Percentiles rank a stretch among this genome's conserved stretches.
phyloP scores from a whole-genome alignment of 1,140 invertebrate genomes.

The Tetragonula clypearis region DNA sequence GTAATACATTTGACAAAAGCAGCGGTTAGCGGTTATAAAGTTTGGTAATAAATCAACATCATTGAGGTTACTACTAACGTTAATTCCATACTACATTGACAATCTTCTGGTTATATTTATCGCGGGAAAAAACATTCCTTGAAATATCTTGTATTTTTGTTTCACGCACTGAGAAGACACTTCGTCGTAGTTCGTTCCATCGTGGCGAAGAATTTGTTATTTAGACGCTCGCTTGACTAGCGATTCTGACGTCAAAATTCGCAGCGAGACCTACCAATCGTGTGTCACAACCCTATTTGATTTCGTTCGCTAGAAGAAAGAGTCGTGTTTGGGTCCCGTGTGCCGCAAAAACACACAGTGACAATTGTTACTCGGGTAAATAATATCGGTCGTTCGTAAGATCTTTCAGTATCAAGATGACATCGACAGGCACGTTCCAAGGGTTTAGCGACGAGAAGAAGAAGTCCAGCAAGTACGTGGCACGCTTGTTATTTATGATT shows the following conservation, averaged over 20 bases:
- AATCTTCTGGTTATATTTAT: not conserved
- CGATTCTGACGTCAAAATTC: constrained; percentile 52
- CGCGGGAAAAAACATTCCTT: not conserved
- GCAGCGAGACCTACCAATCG: constrained; percentile 63
- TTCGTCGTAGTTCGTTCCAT: not conserved
- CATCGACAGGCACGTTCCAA: constrained; percentile 75
- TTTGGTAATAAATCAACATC: not conserved
- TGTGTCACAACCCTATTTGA: constrained; percentile 68
- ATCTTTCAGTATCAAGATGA: constrained; percentile 62
- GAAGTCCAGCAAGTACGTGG: constrained; percentile 77
- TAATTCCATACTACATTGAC: not conserved
- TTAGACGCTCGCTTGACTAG: constrained; percentile 58
- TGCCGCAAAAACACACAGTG: constrained; percentile 42
- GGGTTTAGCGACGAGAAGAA: constrained; percentile 67
- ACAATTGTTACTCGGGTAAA: constrained; percentile 17
- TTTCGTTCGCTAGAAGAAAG: constrained; percentile 66
- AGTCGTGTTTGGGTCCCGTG: constrained; percentile 54
- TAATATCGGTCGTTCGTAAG: constrained; percentile 11
- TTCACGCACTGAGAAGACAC: too few species aligned
- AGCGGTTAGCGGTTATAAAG: not conserved
- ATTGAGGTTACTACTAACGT: not conserved
- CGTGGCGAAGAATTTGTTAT: not conserved
- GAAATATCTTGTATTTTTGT: not conserved
- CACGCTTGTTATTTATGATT: constrained; percentile 14
- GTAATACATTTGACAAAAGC: not conserved